These are phyloP conservation scores for Oxystoma pomonae DNA, from an alignment of 2,888 invertebrate genomes.

Conservation along the genomic window DNA sequence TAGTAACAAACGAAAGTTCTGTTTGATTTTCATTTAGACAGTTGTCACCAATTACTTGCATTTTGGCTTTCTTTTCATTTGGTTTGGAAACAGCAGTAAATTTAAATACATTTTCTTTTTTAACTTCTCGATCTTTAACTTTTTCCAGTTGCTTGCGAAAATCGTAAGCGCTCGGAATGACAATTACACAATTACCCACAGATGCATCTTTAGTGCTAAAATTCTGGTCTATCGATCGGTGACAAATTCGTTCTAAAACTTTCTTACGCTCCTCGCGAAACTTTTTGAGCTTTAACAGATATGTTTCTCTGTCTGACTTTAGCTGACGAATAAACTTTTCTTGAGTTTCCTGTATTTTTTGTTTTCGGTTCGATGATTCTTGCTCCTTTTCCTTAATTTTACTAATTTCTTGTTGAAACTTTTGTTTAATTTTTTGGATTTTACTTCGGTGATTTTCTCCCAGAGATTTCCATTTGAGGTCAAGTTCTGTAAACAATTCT, in stretches of 20 bases:
- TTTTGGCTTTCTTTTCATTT: background rate
- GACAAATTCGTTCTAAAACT: slow-evolving; percentile 29
- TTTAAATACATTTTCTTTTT: background rate
- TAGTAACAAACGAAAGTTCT: background rate
- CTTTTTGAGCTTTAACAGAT: slow-evolving; percentile 29
- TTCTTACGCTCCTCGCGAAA: slow-evolving; percentile 32
- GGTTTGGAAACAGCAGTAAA: background rate
- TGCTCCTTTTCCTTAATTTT: slow-evolving; percentile 30
- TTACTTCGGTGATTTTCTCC: slow-evolving; percentile 31
- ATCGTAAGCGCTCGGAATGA: slow-evolving; percentile 27
- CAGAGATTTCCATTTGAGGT: slow-evolving; percentile 28
- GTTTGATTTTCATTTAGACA: background rate
- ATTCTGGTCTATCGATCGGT: slow-evolving; percentile 18
- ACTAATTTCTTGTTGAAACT: slow-evolving; percentile 31
- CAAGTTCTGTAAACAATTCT: slow-evolving; percentile 34
- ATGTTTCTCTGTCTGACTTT: slow-evolving; percentile 32
- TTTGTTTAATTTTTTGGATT: slow-evolving; percentile 33
- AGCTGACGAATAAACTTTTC: slow-evolving; percentile 34
- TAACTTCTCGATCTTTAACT: background rate
- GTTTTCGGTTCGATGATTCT: slow-evolving; percentile 25
- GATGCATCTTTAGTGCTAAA: slow-evolving; percentile 31
- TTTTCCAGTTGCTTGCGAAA: background rate
- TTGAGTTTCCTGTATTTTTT: slow-evolving; percentile 30
- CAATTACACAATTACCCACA: slow-evolving; percentile 34
- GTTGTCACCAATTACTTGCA: background rate